Conservation (phyloP, 92 coral and sea anemone species). For the Epizoanthus scotinus region DNA sequence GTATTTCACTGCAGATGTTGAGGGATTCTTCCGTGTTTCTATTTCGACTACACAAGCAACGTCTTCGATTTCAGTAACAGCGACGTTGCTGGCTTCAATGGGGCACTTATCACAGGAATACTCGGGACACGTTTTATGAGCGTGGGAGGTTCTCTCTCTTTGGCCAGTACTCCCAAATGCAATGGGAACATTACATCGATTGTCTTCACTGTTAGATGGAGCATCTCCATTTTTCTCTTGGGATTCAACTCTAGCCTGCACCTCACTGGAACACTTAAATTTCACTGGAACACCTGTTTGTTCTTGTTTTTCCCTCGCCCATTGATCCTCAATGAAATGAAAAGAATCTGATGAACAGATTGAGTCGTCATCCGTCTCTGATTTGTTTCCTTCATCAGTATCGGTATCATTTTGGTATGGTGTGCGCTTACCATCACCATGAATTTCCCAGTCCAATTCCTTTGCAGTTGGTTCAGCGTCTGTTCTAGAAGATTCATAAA, state of each 20-base stretch:
- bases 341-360: conserved; percentile 44
- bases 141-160: neutral
- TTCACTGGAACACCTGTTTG: neutral
- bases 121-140: neutral
- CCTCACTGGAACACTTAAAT: neutral
- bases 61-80: conserved; percentile 33
- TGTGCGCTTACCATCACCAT: conserved; percentile 30
- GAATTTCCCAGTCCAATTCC: neutral
- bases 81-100: neutral
- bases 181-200: neutral
- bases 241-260: neutral
- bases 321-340: conserved; percentile 31
- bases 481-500: neutral
- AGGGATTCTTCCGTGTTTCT: neutral
- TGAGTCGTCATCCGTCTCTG: conserved; percentile 20
- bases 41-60: neutral
- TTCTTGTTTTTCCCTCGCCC: neutral
- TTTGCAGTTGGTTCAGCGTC: neutral
- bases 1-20: too few species aligned
- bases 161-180: neutral
- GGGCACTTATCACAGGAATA: conserved; percentile 13
- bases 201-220: neutral
- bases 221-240: neutral
- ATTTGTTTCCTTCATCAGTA: conserved; percentile 19
- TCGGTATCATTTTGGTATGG: conserved; percentile 43